Evolutionary conservation across 2,113 vertebrate species (phyloP).

Genomic region (Tiliqua scincoides): DNA sequence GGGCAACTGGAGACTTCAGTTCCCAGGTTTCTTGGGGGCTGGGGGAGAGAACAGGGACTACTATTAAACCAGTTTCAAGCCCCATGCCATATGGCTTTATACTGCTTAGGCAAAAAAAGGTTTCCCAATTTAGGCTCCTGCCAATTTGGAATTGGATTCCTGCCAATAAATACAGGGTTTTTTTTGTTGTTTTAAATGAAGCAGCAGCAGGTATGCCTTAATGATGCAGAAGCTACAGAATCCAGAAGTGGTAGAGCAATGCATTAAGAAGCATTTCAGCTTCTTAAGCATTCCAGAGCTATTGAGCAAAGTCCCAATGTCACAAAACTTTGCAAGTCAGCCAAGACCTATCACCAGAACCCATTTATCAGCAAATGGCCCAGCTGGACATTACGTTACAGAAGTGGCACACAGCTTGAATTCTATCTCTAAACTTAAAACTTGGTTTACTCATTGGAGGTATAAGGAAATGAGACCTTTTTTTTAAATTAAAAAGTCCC

Average conservation of each 20-base stretch:
- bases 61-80: neutral
- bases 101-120: neutral
- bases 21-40: neutral
- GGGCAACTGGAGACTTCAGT: neutral
- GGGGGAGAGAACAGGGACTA: neutral
- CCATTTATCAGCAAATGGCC: neutral
- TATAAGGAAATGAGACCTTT: neutral
- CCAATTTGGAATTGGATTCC: neutral
- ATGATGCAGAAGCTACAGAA: neutral
- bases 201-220: rapidly evolving
- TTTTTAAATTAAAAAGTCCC: neutral
- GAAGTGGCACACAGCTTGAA: neutral
- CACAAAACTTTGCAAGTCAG: neutral
- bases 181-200: no score
- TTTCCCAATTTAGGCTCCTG: neutral
- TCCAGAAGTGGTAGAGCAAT: neutral
- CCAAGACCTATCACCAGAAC: no score
- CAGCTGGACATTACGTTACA: neutral
- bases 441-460: neutral
- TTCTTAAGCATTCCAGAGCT: neutral
- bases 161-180: neutral
- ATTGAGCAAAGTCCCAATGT: no score
- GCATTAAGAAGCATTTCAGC: neutral
- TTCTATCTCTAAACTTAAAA: neutral
- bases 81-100: neutral